Base-by-base conservation (phyloP, 1,140 invertebrate species). In the Caenorhabditis latens region DNA sequence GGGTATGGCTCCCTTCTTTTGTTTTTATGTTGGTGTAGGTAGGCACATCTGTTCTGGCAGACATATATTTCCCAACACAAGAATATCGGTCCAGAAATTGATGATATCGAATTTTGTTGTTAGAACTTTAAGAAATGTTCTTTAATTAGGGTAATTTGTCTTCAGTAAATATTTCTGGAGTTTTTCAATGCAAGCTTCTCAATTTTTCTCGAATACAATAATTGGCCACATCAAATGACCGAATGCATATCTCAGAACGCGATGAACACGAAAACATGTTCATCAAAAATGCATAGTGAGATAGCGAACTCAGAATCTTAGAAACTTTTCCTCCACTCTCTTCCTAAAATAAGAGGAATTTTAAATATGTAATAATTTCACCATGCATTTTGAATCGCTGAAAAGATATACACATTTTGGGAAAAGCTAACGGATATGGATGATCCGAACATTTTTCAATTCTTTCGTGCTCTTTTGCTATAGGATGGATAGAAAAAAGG, bases 201-300 rank as follows among this genome's bases (percentile, higher is more conserved):
- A 32, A 32, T 4, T 2, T 53, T 53, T 53, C 50, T 53, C 32
- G 32, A 32, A 32, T 32, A 32, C 32, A 32, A 21, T 32, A 63
- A 63, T 63, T 63, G 61, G 11, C 21, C 24, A 8, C 24, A 63
- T 63, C n/a, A 40, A 14, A 32, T 40, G 61, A 63, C 57, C n/a
- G 4, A n/a, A 58, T 16, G 8, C n/a, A 8, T n/a, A 65, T 9
- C 32, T 42, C 7, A 24, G 11, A 14, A 14, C 40, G 46, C 24
- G 9, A 11, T 0, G n/a, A 9, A 79, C 46, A 24, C 46, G 71
- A 79, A 79, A 79, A 79, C 46, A 50, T 46, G 7, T 6, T 50
- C 2, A 48, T 79, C 71, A 50, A 50, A 79, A 79, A 79, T 79
- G 71, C 71, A 79, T 71, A 71, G 67, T 46, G 42, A 46, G 67